Percentiles rank a stretch among this genome's conserved stretches.
Evolutionary conservation across 1,140 invertebrate genomes (phyloP).

Genomic region (Nilaparvata lugens): DNA sequence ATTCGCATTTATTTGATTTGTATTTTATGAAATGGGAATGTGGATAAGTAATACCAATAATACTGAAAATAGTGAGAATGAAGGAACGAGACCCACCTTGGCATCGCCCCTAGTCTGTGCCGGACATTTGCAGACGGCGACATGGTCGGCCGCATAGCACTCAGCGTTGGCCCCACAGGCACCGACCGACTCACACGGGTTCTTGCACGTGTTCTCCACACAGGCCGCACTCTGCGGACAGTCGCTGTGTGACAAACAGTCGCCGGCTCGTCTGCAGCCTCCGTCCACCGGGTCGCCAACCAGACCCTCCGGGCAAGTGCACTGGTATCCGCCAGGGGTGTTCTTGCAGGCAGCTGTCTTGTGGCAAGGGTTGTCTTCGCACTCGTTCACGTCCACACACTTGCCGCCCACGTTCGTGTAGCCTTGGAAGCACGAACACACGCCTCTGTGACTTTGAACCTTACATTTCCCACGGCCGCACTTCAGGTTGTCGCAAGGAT

Average conservation of each 20-base stretch:
- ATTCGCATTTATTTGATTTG: no score
- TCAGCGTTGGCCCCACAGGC: constrained; percentile 66
- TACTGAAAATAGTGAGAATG: no score
- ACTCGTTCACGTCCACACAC: constrained; percentile 78
- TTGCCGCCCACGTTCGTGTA: constrained; percentile 53
- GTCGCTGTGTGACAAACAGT: constrained; percentile 69
- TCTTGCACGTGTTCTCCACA: constrained; percentile 62
- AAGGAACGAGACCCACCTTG: constrained; percentile 37
- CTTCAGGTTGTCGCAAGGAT: constrained; percentile 61
- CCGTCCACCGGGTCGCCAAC: constrained; percentile 59
- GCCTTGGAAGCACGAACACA: constrained; percentile 66
- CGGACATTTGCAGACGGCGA: constrained; percentile 63
- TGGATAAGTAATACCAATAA: no score
- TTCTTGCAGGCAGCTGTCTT: constrained; percentile 67
- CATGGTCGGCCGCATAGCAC: constrained; percentile 56
- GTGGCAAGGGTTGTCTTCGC: constrained; percentile 63
- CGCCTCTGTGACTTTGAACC: constrained; percentile 53
- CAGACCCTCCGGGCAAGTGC: constrained; percentile 65
- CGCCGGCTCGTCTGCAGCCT: constrained; percentile 65
- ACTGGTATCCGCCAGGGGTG: constrained; percentile 61
- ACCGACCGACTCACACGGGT: constrained; percentile 56
- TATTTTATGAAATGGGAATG: no score
- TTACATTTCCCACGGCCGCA: constrained; percentile 66
- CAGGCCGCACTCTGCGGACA: constrained; percentile 71
- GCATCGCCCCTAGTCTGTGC: constrained; percentile 66